Conservation (phyloP, 2,113 vertebrate genomes). For the Probosciger aterrimus region DNA sequence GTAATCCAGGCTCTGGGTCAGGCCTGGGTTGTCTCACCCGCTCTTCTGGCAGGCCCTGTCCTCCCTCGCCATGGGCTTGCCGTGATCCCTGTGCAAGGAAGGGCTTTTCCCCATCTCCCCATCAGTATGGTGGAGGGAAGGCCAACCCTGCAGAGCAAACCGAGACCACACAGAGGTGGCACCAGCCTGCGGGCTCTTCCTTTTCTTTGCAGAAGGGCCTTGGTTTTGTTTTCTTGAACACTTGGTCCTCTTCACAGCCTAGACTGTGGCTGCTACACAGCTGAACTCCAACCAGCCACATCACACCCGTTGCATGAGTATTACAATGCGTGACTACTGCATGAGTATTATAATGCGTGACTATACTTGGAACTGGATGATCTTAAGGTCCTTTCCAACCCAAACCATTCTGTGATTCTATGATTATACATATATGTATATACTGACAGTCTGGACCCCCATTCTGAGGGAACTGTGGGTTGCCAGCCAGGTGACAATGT, state of each 20-base stretch:
- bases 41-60: not conserved
- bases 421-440: not conserved
- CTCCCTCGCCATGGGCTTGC: not conserved
- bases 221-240: not conserved
- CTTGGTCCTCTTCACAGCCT: not conserved
- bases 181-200: not conserved
- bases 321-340: not conserved
- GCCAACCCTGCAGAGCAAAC: not conserved
- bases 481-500: not conserved
- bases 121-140: not conserved
- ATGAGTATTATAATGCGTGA: not conserved
- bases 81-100: rapidly evolving
- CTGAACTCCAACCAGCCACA: not conserved
- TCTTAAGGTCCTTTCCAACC: not conserved
- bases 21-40: conserved; percentile 3
- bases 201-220: not conserved
- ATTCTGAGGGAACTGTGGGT: not conserved
- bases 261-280: not conserved
- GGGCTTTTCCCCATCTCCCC: not conserved
- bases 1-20: conserved; percentile 48
- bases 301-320: not conserved
- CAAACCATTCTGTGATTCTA: not conserved
- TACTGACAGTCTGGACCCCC: not conserved
- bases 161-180: not conserved
- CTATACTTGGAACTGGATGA: not conserved